Percentiles rank a stretch among this genome's conserved stretches.
These are phyloP conservation scores for Trogon melanurus DNA, from an alignment of 2,113 vertebrate genomes.

Conservation along the genomic window DNA sequence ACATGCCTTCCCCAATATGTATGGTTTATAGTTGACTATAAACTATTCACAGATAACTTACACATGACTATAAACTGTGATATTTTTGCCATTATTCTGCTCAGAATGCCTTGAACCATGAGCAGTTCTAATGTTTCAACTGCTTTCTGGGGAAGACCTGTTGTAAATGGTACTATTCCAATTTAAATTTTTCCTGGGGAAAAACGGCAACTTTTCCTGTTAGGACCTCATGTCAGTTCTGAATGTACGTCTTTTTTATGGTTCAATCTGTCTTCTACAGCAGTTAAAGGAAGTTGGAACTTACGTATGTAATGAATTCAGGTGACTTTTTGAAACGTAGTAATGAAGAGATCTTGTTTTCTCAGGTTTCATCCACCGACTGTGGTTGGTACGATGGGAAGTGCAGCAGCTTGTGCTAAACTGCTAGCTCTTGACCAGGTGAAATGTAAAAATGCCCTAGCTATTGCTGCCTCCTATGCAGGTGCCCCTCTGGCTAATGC, in stretches of 20 bases:
- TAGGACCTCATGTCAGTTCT: fast-evolving
- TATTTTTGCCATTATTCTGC: neutral
- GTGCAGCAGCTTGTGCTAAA: conserved; percentile 88
- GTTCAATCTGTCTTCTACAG: neutral
- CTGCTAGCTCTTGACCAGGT: conserved; percentile 79
- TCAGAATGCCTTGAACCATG: neutral
- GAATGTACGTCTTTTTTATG: neutral
- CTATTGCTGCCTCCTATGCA: conserved; percentile 89
- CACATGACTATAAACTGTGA: neutral
- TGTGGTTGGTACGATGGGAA: conserved; percentile 92
- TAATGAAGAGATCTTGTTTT: neutral
- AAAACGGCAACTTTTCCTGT: neutral
- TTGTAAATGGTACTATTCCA: neutral
- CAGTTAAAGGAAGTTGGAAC: neutral
- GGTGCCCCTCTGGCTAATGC: conserved; percentile 93
- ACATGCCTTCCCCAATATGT: neutral
- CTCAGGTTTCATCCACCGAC: conserved; percentile 92
- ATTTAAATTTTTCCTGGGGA: neutral
- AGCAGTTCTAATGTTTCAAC: neutral
- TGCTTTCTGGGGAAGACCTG: neutral
- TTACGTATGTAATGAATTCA: neutral
- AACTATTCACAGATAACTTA: neutral
- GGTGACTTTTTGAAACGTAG: neutral
- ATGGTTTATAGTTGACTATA: neutral
- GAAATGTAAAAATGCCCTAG: conserved; percentile 84